Conservation (phyloP, 2,888 invertebrate species). For the Drymonia ruficornis region DNA sequence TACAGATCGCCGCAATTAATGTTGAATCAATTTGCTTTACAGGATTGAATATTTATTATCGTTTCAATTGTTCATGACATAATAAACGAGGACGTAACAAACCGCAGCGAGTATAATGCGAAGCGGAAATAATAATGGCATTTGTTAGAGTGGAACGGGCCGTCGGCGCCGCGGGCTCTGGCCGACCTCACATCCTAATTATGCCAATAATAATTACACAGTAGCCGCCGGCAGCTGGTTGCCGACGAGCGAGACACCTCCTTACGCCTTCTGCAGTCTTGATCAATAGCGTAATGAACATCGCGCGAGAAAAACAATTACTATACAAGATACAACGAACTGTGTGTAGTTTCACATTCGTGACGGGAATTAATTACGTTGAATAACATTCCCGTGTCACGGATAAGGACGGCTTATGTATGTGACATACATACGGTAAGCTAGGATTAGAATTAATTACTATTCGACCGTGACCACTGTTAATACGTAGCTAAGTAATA, state of each 20-base stretch:
- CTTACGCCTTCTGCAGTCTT: slow-evolving; percentile 56
- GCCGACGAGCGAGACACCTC: slow-evolving; percentile 34
- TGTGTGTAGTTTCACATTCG: slow-evolving; percentile 13
- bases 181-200: slow-evolving; percentile 80
- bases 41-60: slow-evolving; percentile 68
- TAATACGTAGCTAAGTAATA: slow-evolving; percentile 1
- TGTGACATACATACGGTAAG: slow-evolving; percentile 1
- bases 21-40: slow-evolving; percentile 72
- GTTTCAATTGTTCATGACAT: slow-evolving; percentile 74
- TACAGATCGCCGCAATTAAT: slow-evolving; percentile 68
- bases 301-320: slow-evolving; percentile 30
- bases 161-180: slow-evolving; percentile 71
- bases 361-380: slow-evolving; percentile 16
- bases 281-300: slow-evolving; percentile 53
- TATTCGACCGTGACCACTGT: slow-evolving; percentile 14
- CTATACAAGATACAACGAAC: slow-evolving; percentile 19
- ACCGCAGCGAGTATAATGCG: slow-evolving; percentile 69
- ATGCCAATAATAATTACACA: slow-evolving; percentile 81
- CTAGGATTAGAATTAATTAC: slow-evolving; percentile 4
- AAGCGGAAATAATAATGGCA: slow-evolving; percentile 81
- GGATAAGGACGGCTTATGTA: slow-evolving; percentile 12
- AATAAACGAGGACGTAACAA: slow-evolving; percentile 73
- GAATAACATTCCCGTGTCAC: slow-evolving; percentile 12
- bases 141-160: slow-evolving; percentile 66
- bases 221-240: slow-evolving; percentile 69